These are phyloP conservation scores for Atta cephalotes DNA, from an alignment of 1,140 invertebrate species.

Conservation along the genomic window DNA sequence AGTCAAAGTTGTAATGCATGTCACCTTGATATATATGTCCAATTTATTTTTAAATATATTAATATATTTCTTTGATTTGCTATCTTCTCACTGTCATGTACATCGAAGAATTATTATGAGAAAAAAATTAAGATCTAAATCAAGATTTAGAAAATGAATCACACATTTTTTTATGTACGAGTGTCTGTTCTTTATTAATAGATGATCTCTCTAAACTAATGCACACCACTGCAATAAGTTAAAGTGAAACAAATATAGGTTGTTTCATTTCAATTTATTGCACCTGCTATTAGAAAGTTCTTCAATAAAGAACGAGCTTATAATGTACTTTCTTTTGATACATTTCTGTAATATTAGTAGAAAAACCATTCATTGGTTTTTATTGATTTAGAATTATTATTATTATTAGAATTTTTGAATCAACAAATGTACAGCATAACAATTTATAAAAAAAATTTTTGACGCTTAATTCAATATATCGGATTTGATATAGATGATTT, in stretches of 20 bases:
- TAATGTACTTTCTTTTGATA: slow-evolving; percentile 3
- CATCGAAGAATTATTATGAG: slow-evolving; percentile 9
- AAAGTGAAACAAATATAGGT: too few species aligned
- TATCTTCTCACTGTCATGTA: slow-evolving; percentile 15
- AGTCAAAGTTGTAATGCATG: slow-evolving; percentile 31
- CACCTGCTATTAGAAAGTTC: too few species aligned
- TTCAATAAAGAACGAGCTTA: too few species aligned
- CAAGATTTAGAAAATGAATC: slow-evolving; percentile 2
- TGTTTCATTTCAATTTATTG: too few species aligned
- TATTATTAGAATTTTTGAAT: slow-evolving; percentile 17
- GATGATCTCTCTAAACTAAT: too few species aligned
- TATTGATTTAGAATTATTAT: slow-evolving; percentile 9
- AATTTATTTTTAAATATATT: slow-evolving; percentile 39
- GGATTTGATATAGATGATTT: slow-evolving; percentile 37
- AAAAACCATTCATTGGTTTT: neutral
- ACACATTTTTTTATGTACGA: neutral
- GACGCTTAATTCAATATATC: slow-evolving; percentile 15
- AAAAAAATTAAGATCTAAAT: neutral
- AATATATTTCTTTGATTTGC: slow-evolving; percentile 3
- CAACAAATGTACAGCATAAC: neutral
- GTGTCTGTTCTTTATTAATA: too few species aligned
- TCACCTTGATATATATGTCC: slow-evolving; percentile 28
- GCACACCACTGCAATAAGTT: too few species aligned
- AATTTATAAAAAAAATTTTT: neutral
- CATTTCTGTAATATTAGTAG: neutral